phyloP scores from a whole-genome alignment of 1,140 invertebrate genomes.

The Cyclargus thomasi region DNA sequence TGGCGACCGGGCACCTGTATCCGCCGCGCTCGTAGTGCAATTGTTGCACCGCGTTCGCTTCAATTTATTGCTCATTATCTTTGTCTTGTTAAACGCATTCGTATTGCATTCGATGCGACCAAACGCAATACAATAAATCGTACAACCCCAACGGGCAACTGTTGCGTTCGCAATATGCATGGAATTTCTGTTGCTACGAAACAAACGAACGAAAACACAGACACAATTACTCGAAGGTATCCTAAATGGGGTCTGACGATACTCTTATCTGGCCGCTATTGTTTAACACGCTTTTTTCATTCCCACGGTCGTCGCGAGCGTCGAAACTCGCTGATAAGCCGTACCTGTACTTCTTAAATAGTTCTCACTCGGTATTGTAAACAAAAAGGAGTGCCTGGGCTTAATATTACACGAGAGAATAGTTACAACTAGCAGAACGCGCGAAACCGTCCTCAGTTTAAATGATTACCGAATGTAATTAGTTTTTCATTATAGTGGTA shows the following conservation, averaged over 20 bases:
- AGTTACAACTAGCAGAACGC: no score
- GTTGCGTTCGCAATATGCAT: conserved; percentile 24
- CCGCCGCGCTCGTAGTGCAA: conserved; percentile 22
- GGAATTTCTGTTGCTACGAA: conserved; percentile 33
- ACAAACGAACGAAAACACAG: conserved; percentile 47
- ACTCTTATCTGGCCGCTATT: conserved; percentile 66
- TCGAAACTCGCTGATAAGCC: conserved; percentile 54
- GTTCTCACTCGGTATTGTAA: conserved; percentile 30
- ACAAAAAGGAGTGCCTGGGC: neutral
- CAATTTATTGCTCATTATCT: neutral
- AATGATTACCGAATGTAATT: conserved; percentile 19
- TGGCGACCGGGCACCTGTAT: conserved; percentile 53
- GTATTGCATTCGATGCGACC: no score
- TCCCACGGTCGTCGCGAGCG: conserved; percentile 59
- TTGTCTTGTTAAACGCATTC: neutral
- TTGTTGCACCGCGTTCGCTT: neutral
- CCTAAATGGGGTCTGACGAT: conserved; percentile 61
- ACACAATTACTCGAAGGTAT: conserved; percentile 57
- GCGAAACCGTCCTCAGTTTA: conserved; percentile 15
- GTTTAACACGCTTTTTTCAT: conserved; percentile 72
- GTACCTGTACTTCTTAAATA: conserved; percentile 37
- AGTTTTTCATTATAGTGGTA: no score
- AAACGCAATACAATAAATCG: neutral
- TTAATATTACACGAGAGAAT: neutral
- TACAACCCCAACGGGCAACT: conserved; percentile 6